phyloP scores from a whole-genome alignment of 2,797 vertebrate genomes.

The Dallia pectoralis region DNA sequence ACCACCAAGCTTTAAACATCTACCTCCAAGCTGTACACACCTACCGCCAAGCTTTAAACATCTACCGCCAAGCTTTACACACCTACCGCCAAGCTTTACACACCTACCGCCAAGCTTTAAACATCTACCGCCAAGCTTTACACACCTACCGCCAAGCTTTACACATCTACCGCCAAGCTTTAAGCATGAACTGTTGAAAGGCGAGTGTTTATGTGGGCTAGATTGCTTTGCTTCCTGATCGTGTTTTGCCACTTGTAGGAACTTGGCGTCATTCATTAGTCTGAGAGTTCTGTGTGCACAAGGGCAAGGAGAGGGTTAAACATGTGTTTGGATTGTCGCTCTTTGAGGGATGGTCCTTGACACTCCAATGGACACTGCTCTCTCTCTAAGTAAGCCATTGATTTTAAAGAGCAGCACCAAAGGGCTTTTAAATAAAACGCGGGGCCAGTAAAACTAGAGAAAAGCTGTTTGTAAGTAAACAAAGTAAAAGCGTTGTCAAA shows the following conservation, averaged over 20 bases:
- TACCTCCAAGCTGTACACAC: slow-evolving; percentile 34
- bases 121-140: slow-evolving; percentile 34
- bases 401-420: slow-evolving; percentile 5
- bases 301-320: slow-evolving; percentile 51
- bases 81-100: slow-evolving; percentile 31
- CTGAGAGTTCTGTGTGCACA: slow-evolving; percentile 47
- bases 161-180: slow-evolving; percentile 19
- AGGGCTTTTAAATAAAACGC: slow-evolving; percentile 2
- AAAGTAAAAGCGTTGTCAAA: neutral
- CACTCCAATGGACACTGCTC: slow-evolving; percentile 27
- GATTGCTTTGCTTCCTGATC: slow-evolving; percentile 66
- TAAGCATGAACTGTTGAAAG: slow-evolving; percentile 42
- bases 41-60: slow-evolving; percentile 33
- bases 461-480: neutral
- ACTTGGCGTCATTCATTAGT: slow-evolving; percentile 65
- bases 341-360: slow-evolving; percentile 62
- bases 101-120: slow-evolving; percentile 31
- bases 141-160: slow-evolving; percentile 34
- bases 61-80: slow-evolving; percentile 32
- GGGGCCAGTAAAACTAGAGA: neutral
- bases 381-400: neutral
- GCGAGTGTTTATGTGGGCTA: slow-evolving; percentile 61
- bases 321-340: slow-evolving; percentile 63
- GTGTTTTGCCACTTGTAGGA: slow-evolving; percentile 50
- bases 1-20: slow-evolving; percentile 34